Percentiles rank a stretch among this genome's conserved stretches.
Conservation (phyloP, 2,888 invertebrate species). For the Lissocephala sabroskyi region DNA sequence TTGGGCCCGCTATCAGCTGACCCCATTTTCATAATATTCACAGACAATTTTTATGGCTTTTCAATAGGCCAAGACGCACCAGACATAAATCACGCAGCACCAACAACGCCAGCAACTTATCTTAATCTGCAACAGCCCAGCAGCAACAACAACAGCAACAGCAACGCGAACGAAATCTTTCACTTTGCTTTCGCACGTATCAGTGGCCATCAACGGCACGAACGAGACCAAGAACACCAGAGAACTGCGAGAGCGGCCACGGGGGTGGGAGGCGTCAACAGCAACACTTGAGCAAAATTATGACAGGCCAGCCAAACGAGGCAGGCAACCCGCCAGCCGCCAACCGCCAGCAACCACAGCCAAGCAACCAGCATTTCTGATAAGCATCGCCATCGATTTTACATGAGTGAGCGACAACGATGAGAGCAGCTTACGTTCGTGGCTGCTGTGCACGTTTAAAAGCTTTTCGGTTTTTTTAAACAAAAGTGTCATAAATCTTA, state of each 20-base stretch:
- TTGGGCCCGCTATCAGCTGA: conserved; percentile 48
- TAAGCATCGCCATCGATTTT: conserved; percentile 66
- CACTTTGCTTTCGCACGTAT: conserved; percentile 23
- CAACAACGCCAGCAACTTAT: conserved; percentile 8
- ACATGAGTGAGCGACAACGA: conserved; percentile 31
- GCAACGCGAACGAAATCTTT: conserved; percentile 24
- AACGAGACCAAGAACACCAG: neutral
- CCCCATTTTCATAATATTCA: conserved; percentile 30
- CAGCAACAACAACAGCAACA: conserved; percentile 15
- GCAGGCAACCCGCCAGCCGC: conserved; percentile 2
- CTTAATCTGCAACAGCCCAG: neutral
- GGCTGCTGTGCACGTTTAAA: conserved; percentile 32
- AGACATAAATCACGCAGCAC: conserved; percentile 46
- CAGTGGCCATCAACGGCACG: conserved; percentile 1
- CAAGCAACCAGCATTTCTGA: conserved; percentile 41
- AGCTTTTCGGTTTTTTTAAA: conserved; percentile 49
- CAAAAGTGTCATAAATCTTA: conserved; percentile 67
- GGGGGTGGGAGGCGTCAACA: conserved; percentile 1
- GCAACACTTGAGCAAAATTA: conserved; percentile 43
- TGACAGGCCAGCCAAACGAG: conserved; percentile 53
- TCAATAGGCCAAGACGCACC: conserved; percentile 37
- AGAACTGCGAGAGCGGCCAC: neutral
- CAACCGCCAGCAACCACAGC: conserved; percentile 5
- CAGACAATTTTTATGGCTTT: conserved; percentile 39
- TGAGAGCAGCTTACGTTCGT: conserved; percentile 4